Percentiles rank a stretch among this genome's conserved stretches.
These are phyloP conservation scores for Zophobas morio DNA, from an alignment of 1,140 invertebrate genomes.

Conservation along the genomic window DNA sequence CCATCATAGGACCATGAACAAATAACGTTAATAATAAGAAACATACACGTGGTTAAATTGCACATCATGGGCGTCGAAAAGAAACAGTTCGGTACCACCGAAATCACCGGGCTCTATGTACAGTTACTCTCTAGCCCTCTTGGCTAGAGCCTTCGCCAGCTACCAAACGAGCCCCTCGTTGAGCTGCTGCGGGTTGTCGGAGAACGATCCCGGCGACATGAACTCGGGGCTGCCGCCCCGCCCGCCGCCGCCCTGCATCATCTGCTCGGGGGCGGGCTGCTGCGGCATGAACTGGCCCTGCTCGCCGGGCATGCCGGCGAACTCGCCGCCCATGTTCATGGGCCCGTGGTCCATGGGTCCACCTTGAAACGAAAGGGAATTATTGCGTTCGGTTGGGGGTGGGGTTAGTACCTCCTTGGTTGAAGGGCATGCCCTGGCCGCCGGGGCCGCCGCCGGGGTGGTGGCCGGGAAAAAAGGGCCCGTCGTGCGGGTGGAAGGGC, in stretches of 20 bases:
- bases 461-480: conserved; percentile 84
- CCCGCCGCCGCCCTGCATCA: conserved; percentile 64
- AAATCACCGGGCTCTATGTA: conserved; percentile 39
- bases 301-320: conserved; percentile 75
- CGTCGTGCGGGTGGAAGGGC: conserved; percentile 89
- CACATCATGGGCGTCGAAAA: conserved; percentile 12
- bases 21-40: conserved; percentile 35
- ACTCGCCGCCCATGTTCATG: conserved; percentile 77
- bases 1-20: conserved; percentile 14
- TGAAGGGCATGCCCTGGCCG: conserved; percentile 83
- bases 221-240: conserved; percentile 71
- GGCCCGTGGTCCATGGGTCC: conserved; percentile 80
- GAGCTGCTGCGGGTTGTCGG: conserved; percentile 78
- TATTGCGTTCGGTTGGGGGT: background rate
- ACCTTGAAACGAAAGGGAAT: conserved; percentile 65
- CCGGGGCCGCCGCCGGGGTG: conserved; percentile 81
- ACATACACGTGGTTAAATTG: conserved; percentile 15
- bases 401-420: conserved; percentile 74
- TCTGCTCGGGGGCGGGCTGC: conserved; percentile 71
- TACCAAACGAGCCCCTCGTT: conserved; percentile 84
- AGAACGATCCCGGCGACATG: conserved; percentile 74
- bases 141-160: conserved; percentile 67
- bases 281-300: conserved; percentile 75
- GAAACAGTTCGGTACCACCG: background rate
- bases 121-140: conserved; percentile 65